Evolutionary conservation across 2,113 vertebrate species (phyloP).

Genomic region (Bujurquina vittata): DNA sequence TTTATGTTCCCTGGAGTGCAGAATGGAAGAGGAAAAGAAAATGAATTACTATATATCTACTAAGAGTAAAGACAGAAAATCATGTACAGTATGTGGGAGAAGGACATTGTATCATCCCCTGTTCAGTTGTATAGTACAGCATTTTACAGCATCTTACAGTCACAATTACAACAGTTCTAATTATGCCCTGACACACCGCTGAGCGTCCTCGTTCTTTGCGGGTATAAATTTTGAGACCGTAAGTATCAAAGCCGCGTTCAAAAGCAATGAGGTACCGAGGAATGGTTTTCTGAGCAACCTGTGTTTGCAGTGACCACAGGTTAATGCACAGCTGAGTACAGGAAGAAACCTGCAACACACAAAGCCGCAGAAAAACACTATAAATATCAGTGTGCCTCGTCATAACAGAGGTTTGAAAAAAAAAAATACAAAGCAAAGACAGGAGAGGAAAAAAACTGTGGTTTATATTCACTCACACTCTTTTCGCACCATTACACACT

Average conservation of each 20-base stretch:
- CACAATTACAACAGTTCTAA: neutral
- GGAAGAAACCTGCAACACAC: neutral
- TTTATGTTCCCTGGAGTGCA: neutral
- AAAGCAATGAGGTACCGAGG: neutral
- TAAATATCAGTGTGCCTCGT: neutral
- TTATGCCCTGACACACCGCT: neutral
- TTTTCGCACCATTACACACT: conserved; percentile 6
- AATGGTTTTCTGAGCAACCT: neutral
- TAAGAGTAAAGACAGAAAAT: neutral
- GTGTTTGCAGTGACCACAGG: conserved; percentile 16
- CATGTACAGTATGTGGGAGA: neutral
- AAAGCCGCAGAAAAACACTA: neutral
- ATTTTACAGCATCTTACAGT: neutral
- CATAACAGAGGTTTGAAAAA: neutral
- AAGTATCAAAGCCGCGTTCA: neutral
- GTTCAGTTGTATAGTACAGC: neutral
- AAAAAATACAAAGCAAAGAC: neutral
- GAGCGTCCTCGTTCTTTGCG: neutral
- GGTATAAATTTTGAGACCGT: neutral
- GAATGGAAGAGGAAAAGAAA: neutral
- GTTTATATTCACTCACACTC: neutral
- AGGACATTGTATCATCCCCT: neutral
- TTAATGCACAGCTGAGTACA: neutral
- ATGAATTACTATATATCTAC: neutral
- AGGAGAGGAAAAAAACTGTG: neutral